Percentiles rank a stretch among this genome's conserved stretches.
Evolutionary conservation across 1,140 invertebrate genomes (phyloP).

Genomic region (Drosophila kepulauana): DNA sequence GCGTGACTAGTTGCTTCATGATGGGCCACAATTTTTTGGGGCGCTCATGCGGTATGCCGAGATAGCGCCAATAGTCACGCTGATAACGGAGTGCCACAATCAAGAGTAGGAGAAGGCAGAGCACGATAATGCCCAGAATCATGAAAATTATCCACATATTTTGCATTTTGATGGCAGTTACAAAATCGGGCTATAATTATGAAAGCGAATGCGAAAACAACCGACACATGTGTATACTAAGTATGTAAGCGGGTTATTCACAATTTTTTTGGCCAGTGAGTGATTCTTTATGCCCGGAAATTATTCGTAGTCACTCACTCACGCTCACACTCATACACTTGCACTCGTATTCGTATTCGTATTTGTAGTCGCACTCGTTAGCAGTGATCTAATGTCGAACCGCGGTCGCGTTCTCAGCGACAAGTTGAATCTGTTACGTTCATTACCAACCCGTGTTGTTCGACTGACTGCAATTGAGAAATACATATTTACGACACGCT

Average conservation of each 20-base stretch:
- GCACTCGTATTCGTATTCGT: not conserved
- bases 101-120: conserved; percentile 59
- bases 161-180: conserved; percentile 39
- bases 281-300: conserved; percentile 32
- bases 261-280: conserved; percentile 27
- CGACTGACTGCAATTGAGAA: conserved; percentile 71
- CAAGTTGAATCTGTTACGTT: conserved; percentile 67
- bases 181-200: conserved; percentile 2
- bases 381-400: conserved; percentile 71
- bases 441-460: conserved; percentile 60
- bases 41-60: conserved; percentile 73
- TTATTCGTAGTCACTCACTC: conserved; percentile 2
- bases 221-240: not conserved
- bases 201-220: not conserved
- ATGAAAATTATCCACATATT: conserved; percentile 73
- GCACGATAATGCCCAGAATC: conserved; percentile 67
- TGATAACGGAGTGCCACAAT: conserved; percentile 70
- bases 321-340: not conserved
- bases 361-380: conserved; percentile 9
- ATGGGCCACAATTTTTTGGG: conserved; percentile 73
- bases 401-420: conserved; percentile 51
- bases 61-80: conserved; percentile 77
- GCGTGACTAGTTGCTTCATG: conserved; percentile 62
- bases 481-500: conserved; percentile 71
- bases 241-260: conserved; percentile 11